Evolutionary conservation across 2,888 invertebrate genomes (phyloP).

Genomic region (Agrochola lychnidis): DNA sequence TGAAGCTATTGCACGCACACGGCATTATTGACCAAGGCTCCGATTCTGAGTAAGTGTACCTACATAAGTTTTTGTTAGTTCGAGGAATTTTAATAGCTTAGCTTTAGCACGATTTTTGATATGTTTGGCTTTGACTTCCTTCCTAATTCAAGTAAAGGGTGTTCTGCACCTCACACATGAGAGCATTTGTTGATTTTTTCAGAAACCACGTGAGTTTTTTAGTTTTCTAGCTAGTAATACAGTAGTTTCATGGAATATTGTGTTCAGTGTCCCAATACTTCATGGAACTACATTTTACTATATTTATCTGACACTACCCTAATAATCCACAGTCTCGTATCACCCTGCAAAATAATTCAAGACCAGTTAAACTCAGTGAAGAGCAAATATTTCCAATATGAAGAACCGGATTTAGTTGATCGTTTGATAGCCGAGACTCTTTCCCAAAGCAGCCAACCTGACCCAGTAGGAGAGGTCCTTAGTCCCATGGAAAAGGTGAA

Average conservation of each 20-base stretch:
- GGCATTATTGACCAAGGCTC: conserved; percentile 63
- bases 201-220: no score
- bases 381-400: conserved; percentile 70
- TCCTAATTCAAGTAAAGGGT: neutral
- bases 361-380: conserved; percentile 70
- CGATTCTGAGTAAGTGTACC: conserved; percentile 69
- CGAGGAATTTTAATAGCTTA: neutral
- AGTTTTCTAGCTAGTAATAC: no score
- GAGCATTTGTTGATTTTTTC: neutral
- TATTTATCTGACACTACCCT: neutral
- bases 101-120: neutral
- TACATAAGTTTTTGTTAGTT: neutral
- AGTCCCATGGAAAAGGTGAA: conserved; percentile 75
- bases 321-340: conserved; percentile 64
- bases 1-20: conserved; percentile 70
- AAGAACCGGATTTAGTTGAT: conserved; percentile 71
- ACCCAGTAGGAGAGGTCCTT: conserved; percentile 76
- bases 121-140: neutral
- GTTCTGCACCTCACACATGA: neutral
- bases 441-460: conserved; percentile 71
- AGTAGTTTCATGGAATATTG: no score
- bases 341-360: conserved; percentile 68
- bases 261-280: no score
- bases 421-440: conserved; percentile 76
- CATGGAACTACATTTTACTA: neutral